These are phyloP conservation scores for Armadillidium nasatum DNA, from an alignment of 1,140 invertebrate genomes.

Conservation along the genomic window DNA sequence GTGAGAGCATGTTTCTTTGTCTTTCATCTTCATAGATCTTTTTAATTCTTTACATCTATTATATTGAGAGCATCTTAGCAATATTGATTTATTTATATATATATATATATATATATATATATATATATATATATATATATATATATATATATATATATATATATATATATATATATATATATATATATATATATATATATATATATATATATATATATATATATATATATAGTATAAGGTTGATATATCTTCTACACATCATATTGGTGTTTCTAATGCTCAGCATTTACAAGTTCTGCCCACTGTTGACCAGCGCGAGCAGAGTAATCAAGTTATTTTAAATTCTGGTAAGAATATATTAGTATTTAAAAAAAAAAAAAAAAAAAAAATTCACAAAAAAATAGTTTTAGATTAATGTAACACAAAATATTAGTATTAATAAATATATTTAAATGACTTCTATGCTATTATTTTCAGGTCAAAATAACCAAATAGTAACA, in stretches of 20 bases:
- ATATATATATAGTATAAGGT: too few species aligned
- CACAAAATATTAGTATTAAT: not conserved
- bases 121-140: conserved; percentile 16
- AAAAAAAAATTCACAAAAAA: too few species aligned
- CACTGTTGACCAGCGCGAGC: conserved; percentile 31
- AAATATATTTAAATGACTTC: not conserved
- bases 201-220: too few species aligned
- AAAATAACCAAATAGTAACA: conserved; percentile 72
- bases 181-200: too few species aligned
- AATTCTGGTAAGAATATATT: conserved; percentile 51
- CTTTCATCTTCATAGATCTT: too few species aligned
- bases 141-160: conserved; percentile 1
- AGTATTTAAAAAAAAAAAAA: conserved; percentile 18
- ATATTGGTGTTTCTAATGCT: not conserved
- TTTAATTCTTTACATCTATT: too few species aligned
- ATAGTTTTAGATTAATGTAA: too few species aligned
- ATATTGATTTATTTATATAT: too few species aligned
- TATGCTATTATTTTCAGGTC: conserved; percentile 42
- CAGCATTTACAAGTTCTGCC: conserved; percentile 32
- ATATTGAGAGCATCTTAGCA: too few species aligned
- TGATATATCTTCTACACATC: not conserved
- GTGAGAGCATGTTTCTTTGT: too few species aligned
- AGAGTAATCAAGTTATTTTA: conserved; percentile 52
- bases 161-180: too few species aligned
- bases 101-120: not conserved